phyloP scores from a whole-genome alignment of 2,113 vertebrate genomes.

The Neodontobutis hainanensis region DNA sequence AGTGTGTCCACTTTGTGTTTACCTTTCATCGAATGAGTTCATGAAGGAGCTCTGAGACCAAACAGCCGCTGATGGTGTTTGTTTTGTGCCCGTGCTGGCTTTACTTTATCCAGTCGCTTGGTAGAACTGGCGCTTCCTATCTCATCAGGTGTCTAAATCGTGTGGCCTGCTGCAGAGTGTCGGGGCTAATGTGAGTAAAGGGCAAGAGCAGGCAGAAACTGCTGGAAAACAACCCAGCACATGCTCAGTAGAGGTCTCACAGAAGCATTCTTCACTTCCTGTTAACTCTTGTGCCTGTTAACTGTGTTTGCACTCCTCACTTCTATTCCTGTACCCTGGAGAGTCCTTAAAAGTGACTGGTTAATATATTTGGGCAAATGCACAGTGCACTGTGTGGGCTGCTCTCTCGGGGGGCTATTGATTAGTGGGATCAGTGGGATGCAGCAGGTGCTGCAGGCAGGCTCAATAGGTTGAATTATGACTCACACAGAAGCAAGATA shows the following conservation, averaged over 20 bases:
- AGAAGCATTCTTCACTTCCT: constrained; percentile 21
- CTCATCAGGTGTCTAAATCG: constrained; percentile 44
- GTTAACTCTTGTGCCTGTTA: constrained; percentile 46
- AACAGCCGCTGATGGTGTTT: constrained; percentile 64
- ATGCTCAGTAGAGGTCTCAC: background rate
- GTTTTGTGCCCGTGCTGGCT: constrained; percentile 52
- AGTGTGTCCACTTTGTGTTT: constrained; percentile 56
- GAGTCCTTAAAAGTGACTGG: constrained; percentile 33
- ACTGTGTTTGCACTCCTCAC: constrained; percentile 39
- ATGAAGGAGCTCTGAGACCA: constrained; percentile 60
- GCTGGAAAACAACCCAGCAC: constrained; percentile 2
- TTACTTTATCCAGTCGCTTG: constrained; percentile 51
- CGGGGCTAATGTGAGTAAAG: constrained; percentile 35
- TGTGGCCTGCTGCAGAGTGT: constrained; percentile 19
- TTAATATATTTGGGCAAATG: constrained; percentile 38
- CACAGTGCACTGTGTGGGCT: constrained; percentile 32
- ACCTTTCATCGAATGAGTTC: constrained; percentile 55
- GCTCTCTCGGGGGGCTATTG: constrained; percentile 51
- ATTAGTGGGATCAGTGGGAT: constrained; percentile 52
- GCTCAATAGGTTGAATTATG: constrained; percentile 60
- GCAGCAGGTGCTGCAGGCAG: constrained; percentile 24
- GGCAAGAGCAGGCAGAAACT: constrained; percentile 1
- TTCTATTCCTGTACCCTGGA: constrained; percentile 17
- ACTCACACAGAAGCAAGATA: constrained; percentile 30
- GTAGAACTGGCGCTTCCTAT: constrained; percentile 27